Conservation (phyloP, 2,797 vertebrate genomes). For the Myiothlypis chrysogaster region DNA sequence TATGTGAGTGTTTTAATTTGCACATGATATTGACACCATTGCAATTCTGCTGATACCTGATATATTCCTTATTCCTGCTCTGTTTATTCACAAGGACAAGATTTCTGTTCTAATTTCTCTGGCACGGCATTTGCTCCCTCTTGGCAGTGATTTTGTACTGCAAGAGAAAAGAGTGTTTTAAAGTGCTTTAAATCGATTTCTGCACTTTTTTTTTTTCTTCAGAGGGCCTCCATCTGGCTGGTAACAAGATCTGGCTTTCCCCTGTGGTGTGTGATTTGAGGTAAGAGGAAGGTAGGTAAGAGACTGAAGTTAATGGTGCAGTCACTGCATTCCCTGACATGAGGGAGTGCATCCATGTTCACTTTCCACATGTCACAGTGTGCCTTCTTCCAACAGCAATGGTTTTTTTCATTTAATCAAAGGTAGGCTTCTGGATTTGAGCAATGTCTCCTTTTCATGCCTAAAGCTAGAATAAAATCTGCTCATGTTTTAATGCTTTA, state of each 20-base stretch:
- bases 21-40: background rate
- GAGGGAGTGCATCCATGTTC: background rate
- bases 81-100: background rate
- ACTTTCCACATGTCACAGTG: accelerated
- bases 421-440: background rate
- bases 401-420: background rate
- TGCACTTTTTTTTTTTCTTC: background rate
- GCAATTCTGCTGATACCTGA: background rate
- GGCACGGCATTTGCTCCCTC: background rate
- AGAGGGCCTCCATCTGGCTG: background rate
- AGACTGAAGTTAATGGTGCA: background rate
- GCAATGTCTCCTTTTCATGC: background rate
- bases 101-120: background rate
- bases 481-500: background rate
- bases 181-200: background rate
- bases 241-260: background rate
- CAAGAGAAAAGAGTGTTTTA: background rate
- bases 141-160: background rate
- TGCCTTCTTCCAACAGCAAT: background rate
- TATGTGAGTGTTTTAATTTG: background rate
- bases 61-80: background rate
- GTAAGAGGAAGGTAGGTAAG: accelerated
- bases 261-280: background rate
- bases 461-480: background rate
- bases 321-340: background rate